Evolutionary conservation across 1,140 invertebrate species (phyloP).

Genomic region (Chrysopa pallens): DNA sequence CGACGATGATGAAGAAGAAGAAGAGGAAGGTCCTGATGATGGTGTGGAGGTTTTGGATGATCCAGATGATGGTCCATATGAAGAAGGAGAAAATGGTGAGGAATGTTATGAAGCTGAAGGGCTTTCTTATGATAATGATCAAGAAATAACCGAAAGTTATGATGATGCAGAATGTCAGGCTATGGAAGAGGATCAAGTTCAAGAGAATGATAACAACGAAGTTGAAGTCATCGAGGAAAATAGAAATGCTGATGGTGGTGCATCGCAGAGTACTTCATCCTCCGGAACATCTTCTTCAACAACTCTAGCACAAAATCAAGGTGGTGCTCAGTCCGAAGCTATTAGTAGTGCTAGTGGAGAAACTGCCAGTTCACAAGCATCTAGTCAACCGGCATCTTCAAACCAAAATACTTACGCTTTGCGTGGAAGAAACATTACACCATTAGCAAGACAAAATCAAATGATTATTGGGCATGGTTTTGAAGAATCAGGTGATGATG

Average conservation of each 20-base stretch:
- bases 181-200: constrained; percentile 21
- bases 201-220: constrained; percentile 39
- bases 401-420: constrained; percentile 17
- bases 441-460: constrained; percentile 13
- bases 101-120: constrained; percentile 23
- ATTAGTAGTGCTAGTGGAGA: constrained; percentile 31
- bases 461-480: constrained; percentile 23
- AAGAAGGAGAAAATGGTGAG: constrained; percentile 17
- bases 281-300: constrained; percentile 14
- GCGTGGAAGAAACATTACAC: constrained; percentile 14
- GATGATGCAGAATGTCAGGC: constrained; percentile 23
- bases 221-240: constrained; percentile 47
- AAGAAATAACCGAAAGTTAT: constrained; percentile 16
- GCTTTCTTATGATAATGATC: constrained; percentile 11
- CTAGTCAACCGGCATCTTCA: constrained; percentile 27
- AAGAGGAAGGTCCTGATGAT: constrained; percentile 31
- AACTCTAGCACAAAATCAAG: constrained; percentile 15
- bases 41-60: constrained; percentile 17
- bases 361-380: constrained; percentile 9
- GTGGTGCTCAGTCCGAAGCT: constrained; percentile 27
- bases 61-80: constrained; percentile 8
- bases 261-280: constrained; percentile 7
- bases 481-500: constrained; percentile 62
- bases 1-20: constrained; percentile 30
- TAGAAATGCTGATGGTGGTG: constrained; percentile 13